phyloP scores from a whole-genome alignment of 2,888 invertebrate genomes.

The Andrena haemorrhoa region DNA sequence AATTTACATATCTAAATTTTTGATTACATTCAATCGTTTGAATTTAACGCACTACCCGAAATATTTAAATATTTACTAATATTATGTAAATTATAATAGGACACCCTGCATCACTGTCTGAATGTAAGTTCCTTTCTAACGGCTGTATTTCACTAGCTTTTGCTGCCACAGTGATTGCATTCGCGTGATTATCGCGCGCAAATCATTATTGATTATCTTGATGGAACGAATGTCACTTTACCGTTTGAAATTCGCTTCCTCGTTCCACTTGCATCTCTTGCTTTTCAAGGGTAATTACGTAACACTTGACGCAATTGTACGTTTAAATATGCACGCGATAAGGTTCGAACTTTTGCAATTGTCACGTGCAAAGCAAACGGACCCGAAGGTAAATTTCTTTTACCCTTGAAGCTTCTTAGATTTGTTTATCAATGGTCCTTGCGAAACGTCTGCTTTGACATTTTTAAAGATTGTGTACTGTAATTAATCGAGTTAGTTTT shows the following conservation, averaged over 20 bases:
- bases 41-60: too few relatives aligned
- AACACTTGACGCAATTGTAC: not conserved
- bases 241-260: not conserved
- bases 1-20: too few relatives aligned
- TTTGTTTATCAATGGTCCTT: too few relatives aligned
- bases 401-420: too few relatives aligned
- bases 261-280: not conserved
- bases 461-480: too few relatives aligned
- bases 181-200: not conserved
- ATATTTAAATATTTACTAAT: not conserved
- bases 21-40: too few relatives aligned
- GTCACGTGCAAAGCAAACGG: too few relatives aligned
- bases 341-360: not conserved
- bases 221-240: not conserved
- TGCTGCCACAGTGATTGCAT: not conserved
- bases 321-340: conserved; percentile 8
- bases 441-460: too few relatives aligned
- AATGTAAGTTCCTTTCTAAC: not conserved
- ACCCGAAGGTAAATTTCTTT: too few relatives aligned
- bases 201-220: not conserved
- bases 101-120: not conserved
- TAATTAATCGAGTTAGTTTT: too few relatives aligned
- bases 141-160: not conserved
- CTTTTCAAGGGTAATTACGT: not conserved
- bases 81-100: not conserved